Evolutionary conservation across 2,113 vertebrate species (phyloP).

Genomic region (Cheilinus undulatus): DNA sequence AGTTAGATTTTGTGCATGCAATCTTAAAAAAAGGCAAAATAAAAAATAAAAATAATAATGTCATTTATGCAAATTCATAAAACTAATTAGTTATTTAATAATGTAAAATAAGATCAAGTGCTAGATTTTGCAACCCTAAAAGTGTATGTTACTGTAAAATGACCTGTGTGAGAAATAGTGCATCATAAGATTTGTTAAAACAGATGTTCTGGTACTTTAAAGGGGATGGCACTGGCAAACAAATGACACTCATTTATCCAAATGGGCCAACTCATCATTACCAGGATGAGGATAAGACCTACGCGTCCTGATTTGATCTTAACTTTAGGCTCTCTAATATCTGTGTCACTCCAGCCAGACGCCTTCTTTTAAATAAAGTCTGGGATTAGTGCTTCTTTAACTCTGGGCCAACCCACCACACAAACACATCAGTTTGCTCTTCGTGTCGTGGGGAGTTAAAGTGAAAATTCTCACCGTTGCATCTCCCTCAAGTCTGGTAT

Average conservation of each 20-base stretch:
- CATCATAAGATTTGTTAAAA: too few species aligned
- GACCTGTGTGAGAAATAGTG: too few species aligned
- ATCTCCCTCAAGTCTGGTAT: constrained; percentile 48
- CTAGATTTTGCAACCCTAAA: too few species aligned
- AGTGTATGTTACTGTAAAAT: too few species aligned
- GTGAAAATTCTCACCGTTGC: constrained; percentile 57
- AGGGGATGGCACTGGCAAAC: neutral
- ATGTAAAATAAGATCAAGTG: too few species aligned
- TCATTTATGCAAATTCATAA: too few species aligned
- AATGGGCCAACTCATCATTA: constrained; percentile 11
- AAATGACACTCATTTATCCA: constrained; percentile 13
- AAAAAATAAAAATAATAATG: too few species aligned
- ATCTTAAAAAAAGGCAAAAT: too few species aligned
- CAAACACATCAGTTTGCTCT: constrained; percentile 44
- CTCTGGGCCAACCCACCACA: neutral
- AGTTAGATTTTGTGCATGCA: too few species aligned
- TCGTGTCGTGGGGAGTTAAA: constrained; percentile 45
- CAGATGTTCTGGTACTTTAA: neutral
- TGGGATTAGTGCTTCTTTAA: neutral
- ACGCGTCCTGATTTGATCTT: constrained; percentile 23
- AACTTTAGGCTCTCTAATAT: constrained; percentile 26
- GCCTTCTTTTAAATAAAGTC: neutral
- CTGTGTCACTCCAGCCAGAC: neutral
- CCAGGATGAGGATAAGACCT: constrained; percentile 28
- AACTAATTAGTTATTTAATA: too few species aligned